Conservation (phyloP, 2,113 vertebrate genomes). For the Apodemus speciosus region DNA sequence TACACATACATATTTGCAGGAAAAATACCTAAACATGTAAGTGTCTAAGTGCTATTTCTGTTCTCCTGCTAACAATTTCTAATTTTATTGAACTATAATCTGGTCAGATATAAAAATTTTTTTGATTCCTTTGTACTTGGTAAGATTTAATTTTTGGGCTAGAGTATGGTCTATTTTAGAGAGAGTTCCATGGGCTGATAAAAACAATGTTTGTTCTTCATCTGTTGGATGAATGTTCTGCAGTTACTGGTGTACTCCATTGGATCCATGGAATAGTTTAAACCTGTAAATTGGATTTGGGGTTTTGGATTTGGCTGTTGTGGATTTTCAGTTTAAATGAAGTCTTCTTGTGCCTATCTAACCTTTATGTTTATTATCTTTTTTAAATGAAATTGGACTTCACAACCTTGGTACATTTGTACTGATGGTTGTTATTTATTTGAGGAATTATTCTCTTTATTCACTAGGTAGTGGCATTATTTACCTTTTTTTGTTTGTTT, state of each 20-base stretch:
- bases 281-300: too few relatives aligned
- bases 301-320: not conserved
- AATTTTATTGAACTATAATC: not conserved
- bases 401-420: too few relatives aligned
- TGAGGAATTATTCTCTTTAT: too few relatives aligned
- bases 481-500: too few relatives aligned
- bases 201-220: not conserved
- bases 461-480: too few relatives aligned
- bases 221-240: not conserved
- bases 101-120: not conserved
- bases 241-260: not conserved
- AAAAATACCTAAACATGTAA: too few relatives aligned
- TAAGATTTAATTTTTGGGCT: not conserved
- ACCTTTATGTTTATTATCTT: too few relatives aligned
- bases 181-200: not conserved
- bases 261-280: not conserved
- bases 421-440: too few relatives aligned
- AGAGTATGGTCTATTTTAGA: not conserved
- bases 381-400: too few relatives aligned
- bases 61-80: not conserved
- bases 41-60: not conserved
- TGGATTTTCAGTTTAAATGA: not conserved
- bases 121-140: not conserved
- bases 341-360: too few relatives aligned
- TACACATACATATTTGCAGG: too few relatives aligned